A percentile compares a stretch with the other conserved stretches of the same genome.
Evolutionary conservation across 2,797 vertebrate genomes (phyloP).

Genomic region (Phataginus tricuspis): DNA sequence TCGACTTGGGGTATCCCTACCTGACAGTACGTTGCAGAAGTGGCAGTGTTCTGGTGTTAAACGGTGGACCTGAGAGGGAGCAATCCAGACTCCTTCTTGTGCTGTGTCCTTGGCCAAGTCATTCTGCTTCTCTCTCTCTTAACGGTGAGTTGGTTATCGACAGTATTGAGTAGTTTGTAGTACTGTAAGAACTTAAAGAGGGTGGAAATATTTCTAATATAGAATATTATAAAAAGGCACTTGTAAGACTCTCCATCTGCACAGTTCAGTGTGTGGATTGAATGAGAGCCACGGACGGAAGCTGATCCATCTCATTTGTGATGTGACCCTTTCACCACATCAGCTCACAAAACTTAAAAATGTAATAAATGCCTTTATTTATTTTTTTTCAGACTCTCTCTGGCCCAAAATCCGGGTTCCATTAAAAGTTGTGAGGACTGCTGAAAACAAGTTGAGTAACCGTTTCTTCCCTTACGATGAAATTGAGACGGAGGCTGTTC

Average conservation of each 20-base stretch:
- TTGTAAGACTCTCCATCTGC: neutral
- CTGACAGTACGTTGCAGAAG: neutral
- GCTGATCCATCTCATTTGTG: neutral
- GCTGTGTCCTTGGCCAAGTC: neutral
- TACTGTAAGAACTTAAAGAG: neutral
- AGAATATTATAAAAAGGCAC: neutral
- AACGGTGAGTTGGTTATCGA: neutral
- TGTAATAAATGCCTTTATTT: neutral
- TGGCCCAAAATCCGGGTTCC: slow-evolving; percentile 98
- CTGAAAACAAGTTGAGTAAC: slow-evolving; percentile 98
- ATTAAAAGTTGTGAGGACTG: slow-evolving; percentile 95
- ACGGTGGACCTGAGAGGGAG: neutral
- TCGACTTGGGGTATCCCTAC: too few relatives aligned
- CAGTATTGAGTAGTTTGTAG: neutral
- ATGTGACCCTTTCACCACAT: neutral
- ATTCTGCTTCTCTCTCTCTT: neutral
- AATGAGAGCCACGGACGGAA: neutral
- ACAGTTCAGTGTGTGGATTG: neutral
- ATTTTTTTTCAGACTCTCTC: slow-evolving; percentile 88
- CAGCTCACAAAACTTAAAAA: neutral
- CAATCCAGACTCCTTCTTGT: neutral
- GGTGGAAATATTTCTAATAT: neutral
- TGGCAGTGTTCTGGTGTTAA: neutral
- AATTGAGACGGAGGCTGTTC: slow-evolving; percentile 97
- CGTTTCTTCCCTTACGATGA: slow-evolving; percentile 98